These are phyloP conservation scores for Daphoenositta chrysoptera DNA, from an alignment of 2,113 vertebrate genomes.

Conservation along the genomic window DNA sequence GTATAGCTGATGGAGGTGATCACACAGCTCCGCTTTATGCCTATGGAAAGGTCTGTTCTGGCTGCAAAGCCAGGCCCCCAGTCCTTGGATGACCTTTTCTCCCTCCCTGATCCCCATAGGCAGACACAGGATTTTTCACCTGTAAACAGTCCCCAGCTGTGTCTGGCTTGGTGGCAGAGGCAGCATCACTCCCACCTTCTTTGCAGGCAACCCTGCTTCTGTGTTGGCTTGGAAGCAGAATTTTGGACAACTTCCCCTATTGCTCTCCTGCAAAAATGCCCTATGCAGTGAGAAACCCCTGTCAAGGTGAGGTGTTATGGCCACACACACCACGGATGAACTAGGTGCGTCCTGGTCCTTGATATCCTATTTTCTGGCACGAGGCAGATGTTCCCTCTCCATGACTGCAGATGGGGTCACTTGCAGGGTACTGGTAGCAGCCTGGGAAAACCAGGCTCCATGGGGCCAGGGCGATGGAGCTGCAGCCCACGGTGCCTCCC, in stretches of 20 bases:
- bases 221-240: background rate
- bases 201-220: background rate
- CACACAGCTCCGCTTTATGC: background rate
- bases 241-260: background rate
- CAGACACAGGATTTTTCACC: background rate
- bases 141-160: background rate
- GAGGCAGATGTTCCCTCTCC: rapidly evolving
- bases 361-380: background rate
- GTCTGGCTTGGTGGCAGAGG: background rate
- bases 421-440: background rate
- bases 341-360: background rate
- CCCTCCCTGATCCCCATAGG: background rate
- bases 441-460: background rate
- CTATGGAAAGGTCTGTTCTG: background rate
- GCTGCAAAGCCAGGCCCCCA: background rate
- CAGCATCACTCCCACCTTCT: background rate
- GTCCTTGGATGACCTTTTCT: background rate
- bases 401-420: rapidly evolving
- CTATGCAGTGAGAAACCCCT: background rate
- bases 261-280: background rate
- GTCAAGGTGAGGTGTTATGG: background rate
- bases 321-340: rapidly evolving
- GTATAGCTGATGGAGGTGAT: background rate
- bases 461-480: rapidly evolving
- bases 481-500: background rate